Evolutionary conservation across 1,140 invertebrate species (phyloP).

Genomic region (Drosophila mayri): DNA sequence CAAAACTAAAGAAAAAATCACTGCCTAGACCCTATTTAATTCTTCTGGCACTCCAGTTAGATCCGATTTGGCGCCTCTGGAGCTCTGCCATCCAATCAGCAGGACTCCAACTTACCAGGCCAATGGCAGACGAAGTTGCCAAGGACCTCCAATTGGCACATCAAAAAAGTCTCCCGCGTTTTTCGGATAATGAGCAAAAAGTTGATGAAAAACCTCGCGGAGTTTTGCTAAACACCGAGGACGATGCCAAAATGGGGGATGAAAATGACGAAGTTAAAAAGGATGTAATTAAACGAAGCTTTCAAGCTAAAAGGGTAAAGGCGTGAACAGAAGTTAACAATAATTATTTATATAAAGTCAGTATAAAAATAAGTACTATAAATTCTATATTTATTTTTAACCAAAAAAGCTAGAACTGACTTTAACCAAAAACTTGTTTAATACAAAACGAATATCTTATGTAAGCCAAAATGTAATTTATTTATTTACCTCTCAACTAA

Average conservation of each 20-base stretch:
- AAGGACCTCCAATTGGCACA: constrained; percentile 72
- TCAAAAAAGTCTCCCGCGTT: constrained; percentile 71
- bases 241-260: constrained; percentile 42
- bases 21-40: too few species aligned
- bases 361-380: neutral
- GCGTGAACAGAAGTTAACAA: too few species aligned
- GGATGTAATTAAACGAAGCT: constrained; percentile 15
- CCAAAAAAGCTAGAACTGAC: neutral
- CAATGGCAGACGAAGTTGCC: constrained; percentile 66
- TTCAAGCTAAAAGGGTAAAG: neutral
- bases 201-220: constrained; percentile 46
- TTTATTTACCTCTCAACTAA: neutral
- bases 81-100: constrained; percentile 65
- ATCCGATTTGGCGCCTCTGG: constrained; percentile 46
- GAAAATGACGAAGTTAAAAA: constrained; percentile 48
- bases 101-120: constrained; percentile 53
- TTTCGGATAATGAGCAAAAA: constrained; percentile 78
- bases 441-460: neutral
- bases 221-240: constrained; percentile 60
- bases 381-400: neutral
- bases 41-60: neutral
- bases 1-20: too few species aligned
- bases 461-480: neutral
- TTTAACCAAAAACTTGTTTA: neutral
- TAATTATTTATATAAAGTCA: too few species aligned